Percentiles rank a stretch among this genome's conserved stretches.
These are phyloP conservation scores for Ploceus nigricollis DNA, from an alignment of 2,113 vertebrate genomes.

Conservation along the genomic window DNA sequence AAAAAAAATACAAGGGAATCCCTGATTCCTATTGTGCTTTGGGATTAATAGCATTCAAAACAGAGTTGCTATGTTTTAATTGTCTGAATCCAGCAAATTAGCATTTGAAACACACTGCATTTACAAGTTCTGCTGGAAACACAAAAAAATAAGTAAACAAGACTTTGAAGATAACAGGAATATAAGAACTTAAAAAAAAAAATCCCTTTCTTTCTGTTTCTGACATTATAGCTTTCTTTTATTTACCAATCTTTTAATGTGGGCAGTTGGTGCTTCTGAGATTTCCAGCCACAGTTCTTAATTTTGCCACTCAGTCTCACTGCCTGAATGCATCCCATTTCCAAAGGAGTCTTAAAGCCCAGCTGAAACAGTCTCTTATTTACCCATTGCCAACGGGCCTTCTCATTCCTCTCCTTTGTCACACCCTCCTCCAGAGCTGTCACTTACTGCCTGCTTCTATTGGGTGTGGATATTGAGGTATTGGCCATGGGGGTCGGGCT, in stretches of 20 bases:
- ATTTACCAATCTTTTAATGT: not conserved
- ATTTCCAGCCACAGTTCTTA: not conserved
- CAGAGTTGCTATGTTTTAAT: not conserved
- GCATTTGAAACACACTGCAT: not conserved
- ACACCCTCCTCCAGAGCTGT: not conserved
- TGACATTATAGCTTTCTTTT: not conserved
- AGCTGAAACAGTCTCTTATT: not conserved
- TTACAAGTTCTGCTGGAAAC: not conserved
- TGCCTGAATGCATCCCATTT: not conserved
- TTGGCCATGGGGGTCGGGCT: not conserved
- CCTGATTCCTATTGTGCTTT: not conserved
- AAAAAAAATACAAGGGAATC: not conserved
- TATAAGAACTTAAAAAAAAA: not conserved
- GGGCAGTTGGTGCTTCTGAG: not conserved
- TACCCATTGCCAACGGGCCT: not conserved
- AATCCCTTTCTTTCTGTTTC: not conserved
- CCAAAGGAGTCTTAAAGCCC: not conserved
- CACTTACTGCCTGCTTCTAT: not conserved
- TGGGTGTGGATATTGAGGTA: not conserved
- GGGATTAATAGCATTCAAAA: conserved; percentile 23
- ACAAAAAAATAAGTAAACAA: not conserved
- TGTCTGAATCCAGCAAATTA: not conserved
- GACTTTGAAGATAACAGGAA: not conserved
- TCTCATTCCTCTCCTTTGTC: not conserved
- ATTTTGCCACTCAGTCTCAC: rapidly evolving